Conservation (phyloP, 2,797 vertebrate species). For the Nyctibius grandis region DNA sequence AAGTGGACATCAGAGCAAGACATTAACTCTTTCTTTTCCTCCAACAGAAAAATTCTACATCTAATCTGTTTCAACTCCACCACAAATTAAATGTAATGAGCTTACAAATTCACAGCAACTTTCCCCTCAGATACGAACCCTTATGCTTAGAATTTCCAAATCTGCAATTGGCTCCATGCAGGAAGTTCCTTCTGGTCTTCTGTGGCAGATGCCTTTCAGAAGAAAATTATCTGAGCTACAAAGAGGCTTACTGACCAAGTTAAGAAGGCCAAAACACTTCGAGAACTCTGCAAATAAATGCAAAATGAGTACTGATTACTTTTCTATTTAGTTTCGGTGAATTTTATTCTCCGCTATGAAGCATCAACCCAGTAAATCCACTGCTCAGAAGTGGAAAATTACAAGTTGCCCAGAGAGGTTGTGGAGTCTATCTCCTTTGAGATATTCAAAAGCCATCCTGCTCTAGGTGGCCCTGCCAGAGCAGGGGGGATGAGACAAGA, state of each 20-base stretch:
- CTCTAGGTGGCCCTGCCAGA: not conserved
- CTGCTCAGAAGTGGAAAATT: not conserved
- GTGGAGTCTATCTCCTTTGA: not conserved
- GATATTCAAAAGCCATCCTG: not conserved
- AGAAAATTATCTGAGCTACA: not conserved
- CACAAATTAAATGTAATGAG: not conserved
- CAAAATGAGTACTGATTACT: not conserved
- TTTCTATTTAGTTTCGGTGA: not conserved
- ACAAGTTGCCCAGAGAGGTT: not conserved
- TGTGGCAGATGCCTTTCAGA: not conserved
- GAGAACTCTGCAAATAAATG: not conserved
- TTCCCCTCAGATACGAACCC: not conserved
- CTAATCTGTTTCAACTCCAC: not conserved
- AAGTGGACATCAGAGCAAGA: not conserved
- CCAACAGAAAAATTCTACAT: not conserved
- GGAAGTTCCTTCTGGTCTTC: not conserved
- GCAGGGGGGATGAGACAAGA: not conserved
- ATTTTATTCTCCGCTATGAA: not conserved
- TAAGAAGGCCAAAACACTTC: not conserved
- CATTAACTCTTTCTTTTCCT: not conserved
- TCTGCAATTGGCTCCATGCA: not conserved
- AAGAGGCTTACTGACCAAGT: not conserved
- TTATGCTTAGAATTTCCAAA: not conserved
- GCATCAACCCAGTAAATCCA: not conserved
- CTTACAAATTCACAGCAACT: not conserved